Conservation (phyloP, 2,113 vertebrate genomes). For the Calcarius ornatus region DNA sequence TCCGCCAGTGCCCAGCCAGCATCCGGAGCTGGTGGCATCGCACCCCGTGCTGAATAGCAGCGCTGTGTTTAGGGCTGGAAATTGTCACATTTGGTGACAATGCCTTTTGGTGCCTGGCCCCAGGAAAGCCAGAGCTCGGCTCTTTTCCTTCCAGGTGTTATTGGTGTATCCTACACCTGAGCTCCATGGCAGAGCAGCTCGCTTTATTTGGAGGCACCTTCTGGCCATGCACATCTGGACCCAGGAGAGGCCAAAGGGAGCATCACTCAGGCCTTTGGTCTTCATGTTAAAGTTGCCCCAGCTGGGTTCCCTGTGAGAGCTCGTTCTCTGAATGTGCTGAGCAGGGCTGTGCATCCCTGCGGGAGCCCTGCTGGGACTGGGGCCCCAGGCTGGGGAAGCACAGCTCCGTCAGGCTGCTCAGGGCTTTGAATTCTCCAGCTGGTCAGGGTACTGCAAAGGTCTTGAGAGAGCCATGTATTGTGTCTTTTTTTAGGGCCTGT, state of each 20-base stretch:
- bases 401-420: neutral
- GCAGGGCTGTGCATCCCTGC: neutral
- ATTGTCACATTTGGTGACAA: neutral
- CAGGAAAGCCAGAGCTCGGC: rapidly evolving
- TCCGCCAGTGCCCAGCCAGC: neutral
- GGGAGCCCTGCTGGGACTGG: neutral
- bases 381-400: neutral
- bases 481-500: slow-evolving; percentile 39
- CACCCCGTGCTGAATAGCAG: neutral
- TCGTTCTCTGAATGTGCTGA: neutral
- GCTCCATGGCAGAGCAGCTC: neutral
- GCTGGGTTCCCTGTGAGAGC: neutral
- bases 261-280: neutral
- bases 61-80: neutral
- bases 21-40: neutral
- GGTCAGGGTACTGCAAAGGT: neutral
- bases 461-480: neutral
- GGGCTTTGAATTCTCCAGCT: slow-evolving; percentile 31
- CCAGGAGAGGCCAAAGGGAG: neutral
- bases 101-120: neutral
- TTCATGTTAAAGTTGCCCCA: neutral
- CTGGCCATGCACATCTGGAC: neutral
- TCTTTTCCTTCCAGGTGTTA: neutral
- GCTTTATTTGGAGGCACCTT: neutral
- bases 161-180: neutral